Base-by-base conservation (phyloP, 2,113 vertebrate genomes). In the Gopherus evgoodei region DNA sequence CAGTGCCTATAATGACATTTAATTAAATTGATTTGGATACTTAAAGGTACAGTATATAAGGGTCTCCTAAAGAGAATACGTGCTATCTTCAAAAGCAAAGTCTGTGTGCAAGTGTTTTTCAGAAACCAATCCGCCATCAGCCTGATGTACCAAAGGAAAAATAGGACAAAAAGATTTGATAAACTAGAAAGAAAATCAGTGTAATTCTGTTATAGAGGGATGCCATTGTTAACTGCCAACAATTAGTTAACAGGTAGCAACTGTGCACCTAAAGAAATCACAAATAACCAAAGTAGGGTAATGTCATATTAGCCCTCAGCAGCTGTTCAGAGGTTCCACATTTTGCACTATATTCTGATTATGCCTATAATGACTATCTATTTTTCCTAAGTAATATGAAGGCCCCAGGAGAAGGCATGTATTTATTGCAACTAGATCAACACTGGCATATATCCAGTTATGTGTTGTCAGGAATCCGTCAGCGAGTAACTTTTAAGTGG, bases 1-100 rank as follows among this genome's bases (percentile, higher is more conserved):
- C 90, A 92, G 81, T 97, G 97, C 93, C 83, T 96, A 91, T 98
- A 98, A 98, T 94, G 93, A 97, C 97, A 98, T 98, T 96, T 97
- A 98, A 98, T 98, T 98, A 98, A 98, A 96, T 97, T 96, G 96
- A 96, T 98, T 96, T 96, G 86, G 93, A 81, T 96, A 96, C 95
- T 98, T 98, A 97, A 98, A 98, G 96, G 91, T 97, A 97, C 65
- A 97, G 95, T 91, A 96, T 53, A 90, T 59, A 91, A 79, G 50
- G 78, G 12, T 86, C 90, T 97, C 96, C 78, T 88, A 59, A 22
- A 91, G 78, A 97, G 88, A 91, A 90, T 21, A 83, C 75, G 92
- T 44, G 65, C 44, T 65, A 79, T 86, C 50, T 90, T 84, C 89
- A 92, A 89, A 96, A 95, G 82, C 50, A 53, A 95, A 96, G 49